Evolutionary conservation across 2,888 invertebrate genomes (phyloP).

Genomic region (Eupithecia dodoneata): DNA sequence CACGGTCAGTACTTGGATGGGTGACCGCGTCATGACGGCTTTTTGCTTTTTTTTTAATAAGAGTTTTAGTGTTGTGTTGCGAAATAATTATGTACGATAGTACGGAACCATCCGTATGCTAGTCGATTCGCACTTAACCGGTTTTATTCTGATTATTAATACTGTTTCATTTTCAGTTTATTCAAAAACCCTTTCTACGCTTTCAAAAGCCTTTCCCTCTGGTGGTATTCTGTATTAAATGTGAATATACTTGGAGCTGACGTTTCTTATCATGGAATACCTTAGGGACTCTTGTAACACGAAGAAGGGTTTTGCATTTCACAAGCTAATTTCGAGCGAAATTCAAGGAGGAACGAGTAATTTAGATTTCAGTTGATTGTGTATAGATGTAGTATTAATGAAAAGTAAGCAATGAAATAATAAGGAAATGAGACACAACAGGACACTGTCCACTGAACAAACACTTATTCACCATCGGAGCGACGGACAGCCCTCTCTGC

Average conservation of each 20-base stretch:
- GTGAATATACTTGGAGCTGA: not conserved
- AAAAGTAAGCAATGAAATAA: not conserved
- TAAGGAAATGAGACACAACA: no score
- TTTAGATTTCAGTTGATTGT: not conserved
- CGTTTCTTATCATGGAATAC: conserved; percentile 4
- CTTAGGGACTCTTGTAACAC: not conserved
- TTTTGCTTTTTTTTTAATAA: not conserved
- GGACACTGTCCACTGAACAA: no score
- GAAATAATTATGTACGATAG: no score
- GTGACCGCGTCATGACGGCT: conserved; percentile 58
- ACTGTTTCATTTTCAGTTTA: conserved; percentile 2
- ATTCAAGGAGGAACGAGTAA: not conserved
- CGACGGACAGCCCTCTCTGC: no score
- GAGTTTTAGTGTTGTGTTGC: no score
- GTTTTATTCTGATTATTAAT: not conserved
- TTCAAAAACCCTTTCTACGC: not conserved
- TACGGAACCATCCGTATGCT: no score
- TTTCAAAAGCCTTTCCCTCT: not conserved
- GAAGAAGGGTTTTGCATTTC: conserved; percentile 7
- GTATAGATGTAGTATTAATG: not conserved
- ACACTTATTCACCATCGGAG: no score
- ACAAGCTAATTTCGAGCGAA: not conserved
- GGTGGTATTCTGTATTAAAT: conserved; percentile 1
- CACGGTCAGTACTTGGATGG: conserved; percentile 77
- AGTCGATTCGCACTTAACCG: no score